Conservation (phyloP, 2,797 vertebrate species). For the Tokudaia tokunoshimensis region DNA sequence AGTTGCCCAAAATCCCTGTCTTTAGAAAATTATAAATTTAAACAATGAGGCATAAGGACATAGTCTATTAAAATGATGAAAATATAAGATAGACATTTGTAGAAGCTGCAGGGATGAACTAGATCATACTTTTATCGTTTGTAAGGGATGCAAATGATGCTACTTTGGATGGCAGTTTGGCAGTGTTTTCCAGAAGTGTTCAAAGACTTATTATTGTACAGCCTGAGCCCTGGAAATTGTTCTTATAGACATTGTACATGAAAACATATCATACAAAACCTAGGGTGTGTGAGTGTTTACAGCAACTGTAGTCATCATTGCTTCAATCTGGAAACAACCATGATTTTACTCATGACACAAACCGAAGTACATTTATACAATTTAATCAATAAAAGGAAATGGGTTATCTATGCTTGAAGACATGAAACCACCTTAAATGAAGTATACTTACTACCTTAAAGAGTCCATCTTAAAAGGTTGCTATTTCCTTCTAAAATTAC, state of each 20-base stretch:
- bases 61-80: neutral
- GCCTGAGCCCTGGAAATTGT: neutral
- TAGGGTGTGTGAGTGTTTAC: too few relatives aligned
- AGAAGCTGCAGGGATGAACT: neutral
- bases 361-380: neutral
- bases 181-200: neutral
- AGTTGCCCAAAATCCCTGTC: too few relatives aligned
- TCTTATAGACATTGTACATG: neutral
- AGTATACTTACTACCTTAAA: too few relatives aligned
- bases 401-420: neutral
- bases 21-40: neutral
- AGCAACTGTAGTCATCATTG: too few relatives aligned
- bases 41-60: neutral
- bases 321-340: too few relatives aligned
- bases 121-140: neutral
- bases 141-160: neutral
- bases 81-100: neutral
- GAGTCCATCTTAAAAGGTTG: neutral
- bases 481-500: neutral
- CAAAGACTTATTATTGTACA: neutral
- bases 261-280: neutral
- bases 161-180: neutral
- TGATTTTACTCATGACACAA: neutral
- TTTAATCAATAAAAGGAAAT: neutral
- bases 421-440: neutral